Conservation (phyloP, 2,888 invertebrate species). For the Lobophora halterata region DNA sequence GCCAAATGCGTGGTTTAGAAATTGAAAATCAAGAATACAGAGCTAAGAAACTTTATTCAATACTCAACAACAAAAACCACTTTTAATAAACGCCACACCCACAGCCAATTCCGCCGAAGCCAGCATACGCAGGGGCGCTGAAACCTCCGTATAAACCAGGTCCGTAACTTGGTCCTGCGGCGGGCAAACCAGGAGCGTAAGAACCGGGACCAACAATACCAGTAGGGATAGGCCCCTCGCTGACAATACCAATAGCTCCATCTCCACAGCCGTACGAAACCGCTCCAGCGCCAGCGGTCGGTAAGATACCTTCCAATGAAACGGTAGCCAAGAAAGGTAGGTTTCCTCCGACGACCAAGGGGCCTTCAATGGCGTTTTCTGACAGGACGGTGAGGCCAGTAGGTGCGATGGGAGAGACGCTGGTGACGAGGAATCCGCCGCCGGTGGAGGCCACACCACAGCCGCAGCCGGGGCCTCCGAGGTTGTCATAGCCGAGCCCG, state of each 20-base stretch:
- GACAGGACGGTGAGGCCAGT: slow-evolving; percentile 48
- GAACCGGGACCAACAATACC: slow-evolving; percentile 20
- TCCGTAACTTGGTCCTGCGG: slow-evolving; percentile 17
- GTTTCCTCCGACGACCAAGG: slow-evolving; percentile 44
- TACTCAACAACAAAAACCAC: slow-evolving; percentile 14
- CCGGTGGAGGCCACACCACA: slow-evolving; percentile 44
- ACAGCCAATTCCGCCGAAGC: slow-evolving; percentile 19
- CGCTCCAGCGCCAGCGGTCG: slow-evolving; percentile 45
- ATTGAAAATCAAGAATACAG: neutral
- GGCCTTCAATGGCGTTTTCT: slow-evolving; percentile 51
- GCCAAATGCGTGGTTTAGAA: neutral
- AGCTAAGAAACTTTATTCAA: slow-evolving; percentile 8
- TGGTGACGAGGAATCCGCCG: slow-evolving; percentile 44
- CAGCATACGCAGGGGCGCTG: slow-evolving; percentile 7
- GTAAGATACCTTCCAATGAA: slow-evolving; percentile 44
- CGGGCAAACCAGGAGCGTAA: slow-evolving; percentile 21
- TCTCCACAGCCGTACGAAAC: slow-evolving; percentile 50
- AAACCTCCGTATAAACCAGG: slow-evolving; percentile 17
- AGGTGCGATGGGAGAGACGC: slow-evolving; percentile 45
- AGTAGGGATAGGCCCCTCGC: slow-evolving; percentile 27
- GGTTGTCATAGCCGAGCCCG: too few species aligned
- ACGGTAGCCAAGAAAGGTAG: slow-evolving; percentile 53
- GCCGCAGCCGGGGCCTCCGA: slow-evolving; percentile 24
- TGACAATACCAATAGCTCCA: slow-evolving; percentile 37
- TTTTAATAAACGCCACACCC: slow-evolving; percentile 16